Base-by-base conservation (phyloP, 2,113 vertebrate species). In the Psilopogon haemacephalus region DNA sequence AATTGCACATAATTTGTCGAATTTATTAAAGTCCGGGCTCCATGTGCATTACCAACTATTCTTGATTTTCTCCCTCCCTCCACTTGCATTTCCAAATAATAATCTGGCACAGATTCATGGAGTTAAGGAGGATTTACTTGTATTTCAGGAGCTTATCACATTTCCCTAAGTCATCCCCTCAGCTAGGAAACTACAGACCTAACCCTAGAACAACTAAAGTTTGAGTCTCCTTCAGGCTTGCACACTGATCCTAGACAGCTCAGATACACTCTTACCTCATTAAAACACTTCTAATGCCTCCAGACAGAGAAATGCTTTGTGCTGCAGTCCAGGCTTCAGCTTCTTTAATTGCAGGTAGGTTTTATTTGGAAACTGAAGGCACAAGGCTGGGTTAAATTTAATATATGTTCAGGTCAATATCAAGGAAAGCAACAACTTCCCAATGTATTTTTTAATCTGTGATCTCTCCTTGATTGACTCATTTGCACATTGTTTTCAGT, bases 11-110 rank as follows among this genome's bases (percentile, higher is more conserved):
- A 24, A 46, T 26, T 50, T 24, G 7, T 28, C 23, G 54, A 71
- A 35, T 38, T 21, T 54, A 58, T 24, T 67, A 0, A 88, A 77
- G 23, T 63, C 26, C 19, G 59, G n/a, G 10, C 21, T 44, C 14
- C 19, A 1, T 26, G 15, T 55, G 21, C 1, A 0, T 38, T 50
- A n/a, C 16, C 6, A 59, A 11, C 6, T 37, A 23, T n/a, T 74
- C 21, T 21, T 59, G 35, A n/a, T 32, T 68, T 11, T 64, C 8
- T 38, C 27, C 8, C 23, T 93, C 28, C 17, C 18, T 83, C 28
- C 6, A 10, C 26, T 80, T 44, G 17, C 23, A 42, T 35, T 5
- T 32, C 24, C 19, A 14, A 76, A 21, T 24, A 2, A 20, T n/a
- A 35, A 24, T 79, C 12, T 88, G 27, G 14, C 62, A 55, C 15